These are phyloP conservation scores for Hormaphis cornu DNA, from an alignment of 1,140 invertebrate species.

Conservation along the genomic window DNA sequence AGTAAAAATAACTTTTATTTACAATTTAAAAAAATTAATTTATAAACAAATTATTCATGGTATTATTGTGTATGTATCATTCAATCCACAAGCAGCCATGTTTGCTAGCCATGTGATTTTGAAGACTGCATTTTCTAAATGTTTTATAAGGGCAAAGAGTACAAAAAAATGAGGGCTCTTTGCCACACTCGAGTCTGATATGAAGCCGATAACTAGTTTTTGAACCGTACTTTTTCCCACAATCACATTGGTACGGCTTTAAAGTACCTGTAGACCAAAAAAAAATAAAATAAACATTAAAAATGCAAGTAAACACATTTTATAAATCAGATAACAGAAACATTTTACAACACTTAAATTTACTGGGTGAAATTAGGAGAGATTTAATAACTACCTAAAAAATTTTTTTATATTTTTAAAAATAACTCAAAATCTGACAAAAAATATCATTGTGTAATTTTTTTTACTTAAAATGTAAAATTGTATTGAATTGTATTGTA, in stretches of 20 bases:
- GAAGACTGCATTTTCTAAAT: background rate
- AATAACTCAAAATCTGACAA: no score
- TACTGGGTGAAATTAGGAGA: no score
- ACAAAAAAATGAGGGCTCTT: conserved; percentile 37
- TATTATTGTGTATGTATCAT: no score
- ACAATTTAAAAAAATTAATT: no score
- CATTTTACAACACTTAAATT: background rate
- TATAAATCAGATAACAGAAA: no score
- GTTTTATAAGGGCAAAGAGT: conserved; percentile 43
- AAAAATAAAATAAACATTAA: background rate
- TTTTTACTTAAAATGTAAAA: no score
- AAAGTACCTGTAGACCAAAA: background rate
- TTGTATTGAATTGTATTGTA: no score
- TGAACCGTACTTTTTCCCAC: conserved; percentile 28
- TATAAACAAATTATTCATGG: no score
- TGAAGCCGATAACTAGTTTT: conserved; percentile 39
- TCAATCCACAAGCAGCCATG: background rate
- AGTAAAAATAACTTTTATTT: no score
- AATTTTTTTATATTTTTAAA: no score
- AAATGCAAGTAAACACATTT: background rate
- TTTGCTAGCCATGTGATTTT: background rate
- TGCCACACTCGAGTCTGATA: conserved; percentile 42
- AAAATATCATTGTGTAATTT: no score
- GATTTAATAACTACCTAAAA: no score
- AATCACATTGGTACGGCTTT: conserved; percentile 9